Percentiles rank a stretch among this genome's conserved stretches.
Conservation (phyloP, 2,797 vertebrate genomes). For the Triplophysa yarkandensis region DNA sequence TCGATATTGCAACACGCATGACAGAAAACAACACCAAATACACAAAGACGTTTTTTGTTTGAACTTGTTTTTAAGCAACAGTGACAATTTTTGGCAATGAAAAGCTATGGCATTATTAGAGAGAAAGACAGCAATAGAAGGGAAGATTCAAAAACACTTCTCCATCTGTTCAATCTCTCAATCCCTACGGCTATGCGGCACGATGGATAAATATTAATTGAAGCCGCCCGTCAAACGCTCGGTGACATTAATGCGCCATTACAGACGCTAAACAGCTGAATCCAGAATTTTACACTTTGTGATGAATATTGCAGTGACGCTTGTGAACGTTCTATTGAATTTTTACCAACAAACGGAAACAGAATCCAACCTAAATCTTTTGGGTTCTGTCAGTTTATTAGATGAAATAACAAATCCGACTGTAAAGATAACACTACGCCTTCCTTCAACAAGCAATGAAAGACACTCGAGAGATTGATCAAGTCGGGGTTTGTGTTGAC, state of each 20-base stretch:
- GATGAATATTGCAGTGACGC: neutral
- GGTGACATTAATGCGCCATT: neutral
- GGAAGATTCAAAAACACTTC: slow-evolving; percentile 17
- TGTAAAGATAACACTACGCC: neutral
- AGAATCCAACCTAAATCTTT: neutral
- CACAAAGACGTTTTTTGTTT: neutral
- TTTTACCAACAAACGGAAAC: no score
- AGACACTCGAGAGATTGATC: neutral
- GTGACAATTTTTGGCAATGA: neutral
- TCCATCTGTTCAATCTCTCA: slow-evolving; percentile 23
- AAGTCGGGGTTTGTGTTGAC: neutral
- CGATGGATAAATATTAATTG: neutral
- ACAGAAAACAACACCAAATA: neutral
- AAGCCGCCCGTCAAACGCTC: neutral
- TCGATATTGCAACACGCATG: neutral
- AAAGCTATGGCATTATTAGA: slow-evolving; percentile 5
- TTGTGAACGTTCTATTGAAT: neutral
- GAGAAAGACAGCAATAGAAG: neutral
- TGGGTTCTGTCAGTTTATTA: neutral
- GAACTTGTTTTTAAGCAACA: neutral
- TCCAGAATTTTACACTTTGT: neutral
- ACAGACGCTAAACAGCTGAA: neutral
- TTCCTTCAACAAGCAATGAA: neutral
- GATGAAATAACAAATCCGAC: neutral
- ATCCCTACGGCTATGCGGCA: slow-evolving; percentile 31